Evolutionary conservation across 1,140 invertebrate species (phyloP).

Genomic region (Diploscapter pachys): DNA sequence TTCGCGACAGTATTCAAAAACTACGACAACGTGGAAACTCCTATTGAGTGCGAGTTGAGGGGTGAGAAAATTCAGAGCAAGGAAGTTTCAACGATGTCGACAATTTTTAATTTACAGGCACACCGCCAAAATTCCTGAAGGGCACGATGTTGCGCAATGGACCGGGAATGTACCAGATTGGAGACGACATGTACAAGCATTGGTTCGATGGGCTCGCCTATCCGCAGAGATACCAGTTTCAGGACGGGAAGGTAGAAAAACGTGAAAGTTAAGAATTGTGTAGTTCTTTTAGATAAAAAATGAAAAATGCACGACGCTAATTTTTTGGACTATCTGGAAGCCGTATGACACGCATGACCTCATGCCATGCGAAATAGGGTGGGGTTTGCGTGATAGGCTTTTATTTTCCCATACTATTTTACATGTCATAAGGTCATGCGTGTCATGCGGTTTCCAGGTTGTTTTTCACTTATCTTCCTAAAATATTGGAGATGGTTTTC

Average conservation of each 20-base stretch:
- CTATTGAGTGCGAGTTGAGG: too few species aligned
- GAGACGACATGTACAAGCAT: slow-evolving; percentile 74
- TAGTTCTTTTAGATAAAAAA: too few species aligned
- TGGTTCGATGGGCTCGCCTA: slow-evolving; percentile 81
- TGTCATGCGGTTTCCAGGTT: too few species aligned
- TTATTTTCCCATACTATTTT: too few species aligned
- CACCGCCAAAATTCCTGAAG: slow-evolving; percentile 74
- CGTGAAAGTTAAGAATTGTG: background rate
- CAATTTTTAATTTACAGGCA: slow-evolving; percentile 61
- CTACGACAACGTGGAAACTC: too few species aligned
- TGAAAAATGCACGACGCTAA: too few species aligned
- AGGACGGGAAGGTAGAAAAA: slow-evolving; percentile 66
- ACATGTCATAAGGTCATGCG: too few species aligned
- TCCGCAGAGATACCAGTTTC: slow-evolving; percentile 74
- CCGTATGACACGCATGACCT: too few species aligned
- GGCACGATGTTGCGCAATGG: slow-evolving; percentile 78
- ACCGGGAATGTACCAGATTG: slow-evolving; percentile 75
- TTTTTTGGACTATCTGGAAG: background rate
- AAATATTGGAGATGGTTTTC: background rate
- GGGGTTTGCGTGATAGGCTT: too few species aligned
- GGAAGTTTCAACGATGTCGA: background rate
- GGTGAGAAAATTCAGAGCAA: too few species aligned
- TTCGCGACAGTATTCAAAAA: too few species aligned
- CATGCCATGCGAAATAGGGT: too few species aligned
- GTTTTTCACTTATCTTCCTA: background rate